phyloP scores from a whole-genome alignment of 2,797 vertebrate genomes.

The Ara ararauna region DNA sequence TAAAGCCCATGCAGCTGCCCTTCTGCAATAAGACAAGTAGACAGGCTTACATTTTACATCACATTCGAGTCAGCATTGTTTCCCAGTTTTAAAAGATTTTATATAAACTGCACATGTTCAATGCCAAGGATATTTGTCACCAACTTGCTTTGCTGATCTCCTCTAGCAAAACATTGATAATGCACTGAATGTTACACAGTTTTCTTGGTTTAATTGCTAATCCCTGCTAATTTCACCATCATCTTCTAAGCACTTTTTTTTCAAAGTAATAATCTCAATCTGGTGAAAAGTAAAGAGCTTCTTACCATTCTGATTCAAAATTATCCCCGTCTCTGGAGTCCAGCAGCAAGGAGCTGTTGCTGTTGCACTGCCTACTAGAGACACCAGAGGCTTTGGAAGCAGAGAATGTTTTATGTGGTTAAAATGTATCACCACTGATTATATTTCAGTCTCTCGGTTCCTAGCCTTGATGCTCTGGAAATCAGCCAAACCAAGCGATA shows the following conservation, averaged over 20 bases:
- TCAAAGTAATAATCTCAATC: constrained; percentile 16
- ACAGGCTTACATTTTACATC: not conserved
- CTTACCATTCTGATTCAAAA: constrained; percentile 78
- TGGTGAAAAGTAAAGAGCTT: constrained; percentile 50
- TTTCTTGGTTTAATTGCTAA: constrained; percentile 10
- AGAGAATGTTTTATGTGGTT: constrained; percentile 73
- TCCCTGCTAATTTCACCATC: constrained; percentile 26
- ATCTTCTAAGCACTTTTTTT: not conserved
- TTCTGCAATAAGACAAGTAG: not conserved
- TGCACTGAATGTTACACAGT: not conserved
- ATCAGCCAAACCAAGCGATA: constrained; percentile 72
- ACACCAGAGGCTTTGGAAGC: constrained; percentile 69
- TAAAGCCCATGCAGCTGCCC: not conserved
- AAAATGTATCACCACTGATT: constrained; percentile 74
- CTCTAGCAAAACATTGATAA: constrained; percentile 11
- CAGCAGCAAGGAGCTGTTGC: constrained; percentile 71
- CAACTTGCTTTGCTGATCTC: constrained; percentile 49
- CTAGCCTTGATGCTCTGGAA: constrained; percentile 77
- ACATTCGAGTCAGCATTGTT: constrained; percentile 2
- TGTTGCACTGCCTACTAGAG: constrained; percentile 65
- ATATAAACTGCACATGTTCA: constrained; percentile 41
- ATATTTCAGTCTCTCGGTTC: constrained; percentile 74
- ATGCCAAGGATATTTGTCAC: constrained; percentile 61
- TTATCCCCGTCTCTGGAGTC: constrained; percentile 40
- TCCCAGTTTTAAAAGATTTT: constrained; percentile 43